phyloP scores from a whole-genome alignment of 2,113 vertebrate species.

The Porphyrio hochstetteri region DNA sequence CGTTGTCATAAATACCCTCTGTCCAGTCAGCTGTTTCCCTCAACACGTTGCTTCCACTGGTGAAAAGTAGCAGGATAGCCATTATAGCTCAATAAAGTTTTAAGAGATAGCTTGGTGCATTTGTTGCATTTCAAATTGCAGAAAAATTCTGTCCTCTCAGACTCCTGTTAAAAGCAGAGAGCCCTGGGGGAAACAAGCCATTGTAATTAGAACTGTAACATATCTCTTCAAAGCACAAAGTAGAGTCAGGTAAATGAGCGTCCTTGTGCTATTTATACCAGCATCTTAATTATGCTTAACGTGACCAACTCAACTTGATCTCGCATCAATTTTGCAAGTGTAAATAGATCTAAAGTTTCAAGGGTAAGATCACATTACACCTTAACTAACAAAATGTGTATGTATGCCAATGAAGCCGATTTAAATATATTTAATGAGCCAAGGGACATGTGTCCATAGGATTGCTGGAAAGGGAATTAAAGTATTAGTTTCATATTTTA shows the following conservation, averaged over 20 bases:
- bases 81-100: not conserved
- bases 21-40: not conserved
- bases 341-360: constrained; percentile 38
- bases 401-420: constrained; percentile 24
- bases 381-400: constrained; percentile 14
- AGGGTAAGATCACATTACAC: constrained; percentile 10
- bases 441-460: constrained; percentile 42
- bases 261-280: not conserved
- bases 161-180: not conserved
- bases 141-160: not conserved
- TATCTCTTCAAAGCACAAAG: constrained; percentile 11
- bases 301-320: constrained; percentile 8
- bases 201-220: constrained; percentile 51
- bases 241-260: not conserved
- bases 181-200: not conserved
- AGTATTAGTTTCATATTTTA: constrained; percentile 79
- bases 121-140: not conserved
- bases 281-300: constrained; percentile 44
- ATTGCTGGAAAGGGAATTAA: constrained; percentile 73
- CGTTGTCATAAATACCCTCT: fast-evolving
- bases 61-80: not conserved
- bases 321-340: constrained; percentile 31
- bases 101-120: not conserved
- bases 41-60: not conserved
- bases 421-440: constrained; percentile 57